phyloP scores from a whole-genome alignment of 2,113 vertebrate species.

The Mola mola region DNA sequence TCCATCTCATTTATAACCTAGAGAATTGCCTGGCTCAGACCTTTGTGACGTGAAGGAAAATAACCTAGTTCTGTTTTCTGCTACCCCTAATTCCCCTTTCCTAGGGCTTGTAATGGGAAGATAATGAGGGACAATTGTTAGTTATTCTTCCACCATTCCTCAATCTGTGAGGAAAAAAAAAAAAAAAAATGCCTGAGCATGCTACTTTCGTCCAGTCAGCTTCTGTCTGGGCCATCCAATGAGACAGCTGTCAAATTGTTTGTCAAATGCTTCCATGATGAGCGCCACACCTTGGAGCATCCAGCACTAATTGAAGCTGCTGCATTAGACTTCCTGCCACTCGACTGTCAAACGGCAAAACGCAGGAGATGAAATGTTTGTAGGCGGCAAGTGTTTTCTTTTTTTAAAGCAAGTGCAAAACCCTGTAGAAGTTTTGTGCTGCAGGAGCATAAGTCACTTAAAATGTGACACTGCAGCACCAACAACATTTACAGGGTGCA shows the following conservation, averaged over 20 bases:
- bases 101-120: constrained; percentile 28
- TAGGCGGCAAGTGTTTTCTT: constrained; percentile 5
- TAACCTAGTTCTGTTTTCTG: constrained; percentile 21
- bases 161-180: background rate
- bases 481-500: constrained; percentile 24
- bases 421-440: constrained; percentile 8
- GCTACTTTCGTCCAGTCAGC: constrained; percentile 23
- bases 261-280: constrained; percentile 41
- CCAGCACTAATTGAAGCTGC: constrained; percentile 50
- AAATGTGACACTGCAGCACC: constrained; percentile 40
- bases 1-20: constrained; percentile 46
- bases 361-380: constrained; percentile 7
- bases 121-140: constrained; percentile 42
- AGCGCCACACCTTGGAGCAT: constrained; percentile 37
- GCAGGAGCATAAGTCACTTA: constrained; percentile 15
- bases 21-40: constrained; percentile 28
- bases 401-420: background rate
- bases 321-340: constrained; percentile 20
- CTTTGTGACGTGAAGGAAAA: constrained; percentile 28
- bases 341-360: constrained; percentile 21
- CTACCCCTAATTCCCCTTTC: background rate
- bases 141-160: constrained; percentile 25
- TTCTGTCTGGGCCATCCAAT: constrained; percentile 46
- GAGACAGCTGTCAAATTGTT: constrained; percentile 47
- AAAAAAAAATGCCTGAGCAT: background rate